Evolutionary conservation across 2,888 invertebrate genomes (phyloP), one percentile per base, ranked within the genome.

Genomic region (Meteorus colon): DNA sequence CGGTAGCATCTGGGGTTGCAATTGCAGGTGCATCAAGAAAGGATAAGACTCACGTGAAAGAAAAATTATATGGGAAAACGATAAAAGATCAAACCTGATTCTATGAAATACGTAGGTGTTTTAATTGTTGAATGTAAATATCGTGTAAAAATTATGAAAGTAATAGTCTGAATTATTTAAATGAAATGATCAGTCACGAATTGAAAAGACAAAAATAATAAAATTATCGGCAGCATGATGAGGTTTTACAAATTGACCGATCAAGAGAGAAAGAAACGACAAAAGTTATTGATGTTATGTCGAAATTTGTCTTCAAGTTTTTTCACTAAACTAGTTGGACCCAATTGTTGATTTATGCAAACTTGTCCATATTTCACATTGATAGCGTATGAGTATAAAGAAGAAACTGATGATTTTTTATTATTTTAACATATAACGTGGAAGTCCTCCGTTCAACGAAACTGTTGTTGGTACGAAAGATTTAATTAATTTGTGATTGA

Each of bases 41-140:
- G 62, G 84, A 86, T 6, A 86, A 75, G 10, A 41, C 76, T 16
- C 81, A 81, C 70, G 70, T 74, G 31, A 86, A 83, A 77, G 84
- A 85, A 37, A 85, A 84, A 77, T 72, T 79, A 19, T 75, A 77
- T 67, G 79, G 80, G 27, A 81, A 84, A 77, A 84, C 83, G 31
- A 82, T 82, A 62, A 84, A 84, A 78, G 84, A 84, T 80, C 84
- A 84, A 75, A 85, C 84, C 77, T 86, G 85, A 86, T 85, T 73
- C 59, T n/a, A 68, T 34, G 19, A 55, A 24, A 60, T 34, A 66
- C 60, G 41, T 37, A 67, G 51, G 37, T 80, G 66, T 62, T 67
- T 68, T 41, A 51, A 81, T 70, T 71, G 80, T 70, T 69, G 31
- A 41, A 76, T 85, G 86, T 85, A 85, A 84, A 86, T 86, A 84